These are phyloP conservation scores for Bovichtus variegatus DNA, from an alignment of 2,797 vertebrate species.

Conservation along the genomic window DNA sequence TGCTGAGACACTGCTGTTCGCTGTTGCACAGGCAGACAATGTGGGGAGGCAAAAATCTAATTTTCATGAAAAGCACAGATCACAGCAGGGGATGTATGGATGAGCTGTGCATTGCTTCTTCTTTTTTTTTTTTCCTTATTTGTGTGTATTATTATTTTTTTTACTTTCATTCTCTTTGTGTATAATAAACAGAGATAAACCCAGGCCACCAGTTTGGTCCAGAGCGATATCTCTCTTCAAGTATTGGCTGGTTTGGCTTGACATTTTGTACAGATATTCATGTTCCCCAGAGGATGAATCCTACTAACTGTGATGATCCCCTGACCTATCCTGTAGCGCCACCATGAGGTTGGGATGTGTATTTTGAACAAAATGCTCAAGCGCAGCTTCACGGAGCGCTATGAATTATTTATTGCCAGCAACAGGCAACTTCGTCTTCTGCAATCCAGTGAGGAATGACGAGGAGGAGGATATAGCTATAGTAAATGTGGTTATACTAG, in stretches of 20 bases:
- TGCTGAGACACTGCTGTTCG: constrained; percentile 8
- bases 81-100: neutral
- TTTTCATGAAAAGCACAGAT: constrained; percentile 36
- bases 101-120: neutral
- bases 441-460: constrained; percentile 2
- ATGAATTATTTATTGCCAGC: constrained; percentile 32
- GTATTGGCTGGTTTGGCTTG: neutral
- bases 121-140: neutral
- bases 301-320: neutral
- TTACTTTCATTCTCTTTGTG: neutral
- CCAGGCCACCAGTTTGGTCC: neutral
- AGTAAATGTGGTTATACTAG: constrained; percentile 38
- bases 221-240: neutral
- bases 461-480: constrained; percentile 21
- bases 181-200: neutral
- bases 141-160: neutral
- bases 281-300: neutral
- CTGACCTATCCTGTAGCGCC: neutral
- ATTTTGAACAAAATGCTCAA: too few relatives aligned
- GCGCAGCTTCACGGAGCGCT: neutral
- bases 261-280: neutral
- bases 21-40: neutral
- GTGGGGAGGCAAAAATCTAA: neutral
- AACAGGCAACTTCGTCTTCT: constrained; percentile 24
- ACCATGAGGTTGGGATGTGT: neutral